Evolutionary conservation across 2,113 vertebrate genomes (phyloP).

Genomic region (Hiodon tergisus): DNA sequence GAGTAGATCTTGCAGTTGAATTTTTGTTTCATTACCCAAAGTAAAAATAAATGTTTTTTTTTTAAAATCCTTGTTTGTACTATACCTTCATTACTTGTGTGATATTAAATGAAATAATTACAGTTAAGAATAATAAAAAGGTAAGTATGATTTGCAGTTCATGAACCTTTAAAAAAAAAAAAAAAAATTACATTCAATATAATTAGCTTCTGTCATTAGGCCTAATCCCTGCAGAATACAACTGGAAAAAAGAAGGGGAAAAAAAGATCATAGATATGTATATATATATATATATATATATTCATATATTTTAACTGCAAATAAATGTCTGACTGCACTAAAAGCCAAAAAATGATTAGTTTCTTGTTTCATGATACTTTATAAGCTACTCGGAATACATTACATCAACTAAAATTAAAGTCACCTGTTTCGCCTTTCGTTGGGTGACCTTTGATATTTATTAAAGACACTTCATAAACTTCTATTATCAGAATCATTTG

Average conservation of each 20-base stretch:
- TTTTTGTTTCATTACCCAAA: not conserved
- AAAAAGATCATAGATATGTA: not conserved
- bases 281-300: conserved; percentile 50
- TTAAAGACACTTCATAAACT: too few species aligned
- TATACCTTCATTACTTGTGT: conserved; percentile 50
- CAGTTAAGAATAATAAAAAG: conserved; percentile 65
- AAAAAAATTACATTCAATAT: conserved; percentile 66
- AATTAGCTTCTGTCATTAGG: conserved; percentile 77
- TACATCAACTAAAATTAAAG: too few species aligned
- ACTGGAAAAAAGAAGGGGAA: conserved; percentile 38
- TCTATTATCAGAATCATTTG: too few species aligned
- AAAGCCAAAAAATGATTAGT: conserved; percentile 15
- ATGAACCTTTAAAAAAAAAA: conserved; percentile 77
- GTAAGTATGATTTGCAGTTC: conserved; percentile 76
- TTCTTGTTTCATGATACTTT: not conserved
- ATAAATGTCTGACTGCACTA: conserved; percentile 48
- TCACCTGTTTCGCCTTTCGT: too few species aligned
- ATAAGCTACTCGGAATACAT: too few species aligned
- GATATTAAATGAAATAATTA: conserved; percentile 64
- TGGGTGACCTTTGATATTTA: too few species aligned
- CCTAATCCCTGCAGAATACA: conserved; percentile 67
- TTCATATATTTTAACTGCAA: conserved; percentile 29
- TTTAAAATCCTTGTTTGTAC: conserved; percentile 43
- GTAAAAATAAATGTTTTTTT: not conserved
- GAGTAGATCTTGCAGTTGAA: not conserved